These are phyloP conservation scores for Epizoanthus fatuus DNA, from an alignment of 92 coral and sea anemone genomes.

Conservation along the genomic window DNA sequence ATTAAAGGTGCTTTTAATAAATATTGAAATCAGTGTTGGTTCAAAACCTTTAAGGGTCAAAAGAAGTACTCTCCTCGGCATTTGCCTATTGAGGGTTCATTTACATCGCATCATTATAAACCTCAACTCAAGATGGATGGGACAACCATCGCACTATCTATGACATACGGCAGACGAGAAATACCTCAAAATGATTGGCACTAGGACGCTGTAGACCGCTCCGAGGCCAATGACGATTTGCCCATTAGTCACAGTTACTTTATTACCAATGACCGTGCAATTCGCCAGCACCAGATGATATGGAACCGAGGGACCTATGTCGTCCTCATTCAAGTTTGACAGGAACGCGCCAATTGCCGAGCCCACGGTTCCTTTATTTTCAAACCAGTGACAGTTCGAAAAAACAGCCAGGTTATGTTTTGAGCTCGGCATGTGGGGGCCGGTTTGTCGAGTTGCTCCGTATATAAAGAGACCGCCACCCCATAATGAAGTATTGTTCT, in stretches of 20 bases:
- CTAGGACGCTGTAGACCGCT: constrained; percentile 72
- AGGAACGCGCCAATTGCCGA: constrained; percentile 72
- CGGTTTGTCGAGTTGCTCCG: constrained; percentile 52
- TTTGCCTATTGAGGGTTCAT: too few relatives aligned
- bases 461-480: constrained; percentile 75
- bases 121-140: too few relatives aligned
- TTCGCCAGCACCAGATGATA: constrained; percentile 53
- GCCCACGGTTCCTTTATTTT: constrained; percentile 73
- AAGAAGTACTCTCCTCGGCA: too few relatives aligned
- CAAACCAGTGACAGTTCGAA: constrained; percentile 47
- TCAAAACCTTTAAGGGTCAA: too few relatives aligned
- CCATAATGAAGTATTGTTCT: constrained; percentile 73
- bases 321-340: constrained; percentile 71
- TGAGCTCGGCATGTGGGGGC: not conserved
- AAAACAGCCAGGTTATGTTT: constrained; percentile 33
- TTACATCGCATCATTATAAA: too few relatives aligned
- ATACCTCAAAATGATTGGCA: constrained; percentile 71
- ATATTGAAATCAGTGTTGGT: too few relatives aligned
- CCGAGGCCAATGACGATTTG: constrained; percentile 79
- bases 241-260: constrained; percentile 30
- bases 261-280: constrained; percentile 60
- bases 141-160: too few relatives aligned
- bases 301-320: constrained; percentile 65
- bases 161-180: not conserved
- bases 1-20: too few relatives aligned